These are phyloP conservation scores for Acheta domesticus DNA, from an alignment of 2,888 invertebrate genomes.

Conservation along the genomic window DNA sequence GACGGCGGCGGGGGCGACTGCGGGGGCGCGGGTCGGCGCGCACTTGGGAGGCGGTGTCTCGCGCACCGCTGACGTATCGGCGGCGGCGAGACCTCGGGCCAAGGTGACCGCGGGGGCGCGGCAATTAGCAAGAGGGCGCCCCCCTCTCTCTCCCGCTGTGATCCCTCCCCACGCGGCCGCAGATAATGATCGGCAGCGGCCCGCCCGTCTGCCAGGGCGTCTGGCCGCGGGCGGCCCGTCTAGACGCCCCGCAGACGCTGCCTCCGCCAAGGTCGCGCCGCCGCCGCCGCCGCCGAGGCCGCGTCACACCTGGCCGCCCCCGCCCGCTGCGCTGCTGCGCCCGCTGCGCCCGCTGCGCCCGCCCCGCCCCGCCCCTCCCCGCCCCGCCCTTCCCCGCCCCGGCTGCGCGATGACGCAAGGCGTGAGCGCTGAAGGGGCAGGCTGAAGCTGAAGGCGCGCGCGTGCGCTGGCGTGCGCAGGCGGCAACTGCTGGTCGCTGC, in stretches of 20 bases:
- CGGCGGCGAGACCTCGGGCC: not conserved
- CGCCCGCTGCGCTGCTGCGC: not conserved
- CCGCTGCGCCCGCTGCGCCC: not conserved
- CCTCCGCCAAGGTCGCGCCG: not conserved
- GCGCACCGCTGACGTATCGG: not conserved
- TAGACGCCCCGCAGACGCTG: constrained; percentile 18
- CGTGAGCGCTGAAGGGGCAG: constrained; percentile 12
- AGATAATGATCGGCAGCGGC: constrained; percentile 9
- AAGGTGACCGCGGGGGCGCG: constrained; percentile 18
- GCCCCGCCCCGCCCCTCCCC: too few relatives aligned
- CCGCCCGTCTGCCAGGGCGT: constrained; percentile 4
- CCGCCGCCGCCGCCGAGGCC: not conserved
- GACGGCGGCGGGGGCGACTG: too few relatives aligned
- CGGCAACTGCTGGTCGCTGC: constrained; percentile 84
- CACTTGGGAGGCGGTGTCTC: not conserved
- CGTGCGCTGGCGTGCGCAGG: constrained; percentile 51
- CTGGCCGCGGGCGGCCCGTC: not conserved
- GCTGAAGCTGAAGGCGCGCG: constrained; percentile 28
- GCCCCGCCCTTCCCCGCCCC: not conserved
- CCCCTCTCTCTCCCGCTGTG: not conserved
- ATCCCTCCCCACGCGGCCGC: not conserved
- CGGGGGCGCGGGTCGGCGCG: too few relatives aligned
- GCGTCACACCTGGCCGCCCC: constrained; percentile 9
- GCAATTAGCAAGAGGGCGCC: not conserved
- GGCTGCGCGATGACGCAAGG: not conserved